Base-by-base conservation (phyloP, 2,113 vertebrate genomes). In the Hucho hucho region DNA sequence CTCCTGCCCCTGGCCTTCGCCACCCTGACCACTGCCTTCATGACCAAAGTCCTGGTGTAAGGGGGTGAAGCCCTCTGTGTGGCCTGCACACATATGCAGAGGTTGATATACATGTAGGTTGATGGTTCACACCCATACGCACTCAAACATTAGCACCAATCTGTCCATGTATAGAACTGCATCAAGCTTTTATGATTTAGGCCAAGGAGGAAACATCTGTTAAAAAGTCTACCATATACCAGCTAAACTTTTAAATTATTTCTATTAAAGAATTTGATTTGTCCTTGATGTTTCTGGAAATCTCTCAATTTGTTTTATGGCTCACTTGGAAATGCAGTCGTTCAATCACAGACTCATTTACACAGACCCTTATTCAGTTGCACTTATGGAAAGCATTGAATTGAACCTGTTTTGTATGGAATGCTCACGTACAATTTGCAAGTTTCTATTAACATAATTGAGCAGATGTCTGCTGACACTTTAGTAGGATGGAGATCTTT, bases 41-140 rank as follows among this genome's bases (percentile, higher is more conserved):
- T 83, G 46, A 70, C 83, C 64, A 86, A 84, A 14, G 1, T 75
- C 59, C 29, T 93, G 75, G 76, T 87, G 67, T 94, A 75, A 90
- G n/a, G 28, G 4, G 25, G n/a, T 74, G 6, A 28, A 46, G 13
- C 46, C 58, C 61, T 43, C 20, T 32, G 18, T 28, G 66, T 25
- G 66, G 9, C 37, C 37, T 59, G 75, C 68, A 66, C 61, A 71
- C 58, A 13, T 53, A 61, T 66, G 61, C 69, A 59, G 46, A 64
- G 67, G 70, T 58, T 46, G 37, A 74, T 37, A 65, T 11, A 47
- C 32, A 18, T 7, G 46, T 24, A 49, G 29, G 6, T 22, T 43
- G 37, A 43, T 11, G 37, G 9, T 43, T 43, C 37, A 16, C 37
- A 73, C 26, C 4, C 73, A 43, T 9, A 43, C 9, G 9, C 37